phyloP scores from a whole-genome alignment of 2,797 vertebrate species.

The Poecilia gillii region DNA sequence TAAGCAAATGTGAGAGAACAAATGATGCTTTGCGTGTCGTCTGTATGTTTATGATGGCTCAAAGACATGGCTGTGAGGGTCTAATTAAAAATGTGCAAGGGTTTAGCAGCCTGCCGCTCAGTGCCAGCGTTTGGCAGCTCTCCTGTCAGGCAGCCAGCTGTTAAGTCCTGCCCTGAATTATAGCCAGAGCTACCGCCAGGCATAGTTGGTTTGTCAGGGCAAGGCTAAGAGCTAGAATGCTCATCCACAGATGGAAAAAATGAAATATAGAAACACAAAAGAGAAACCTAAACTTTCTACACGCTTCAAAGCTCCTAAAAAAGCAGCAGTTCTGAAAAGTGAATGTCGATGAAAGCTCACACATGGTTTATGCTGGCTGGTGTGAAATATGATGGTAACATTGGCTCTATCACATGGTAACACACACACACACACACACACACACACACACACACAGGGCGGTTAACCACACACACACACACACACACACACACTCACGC shows the following conservation, averaged over 20 bases:
- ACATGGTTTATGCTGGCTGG: neutral
- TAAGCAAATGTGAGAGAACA: constrained; percentile 83
- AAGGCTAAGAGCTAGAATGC: constrained; percentile 67
- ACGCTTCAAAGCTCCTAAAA: constrained; percentile 48
- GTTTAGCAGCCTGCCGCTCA: constrained; percentile 94
- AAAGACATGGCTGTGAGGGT: constrained; percentile 99
- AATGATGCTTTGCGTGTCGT: constrained; percentile 92
- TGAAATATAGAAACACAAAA: constrained; percentile 2
- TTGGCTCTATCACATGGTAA: neutral
- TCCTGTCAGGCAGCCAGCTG: constrained; percentile 95
- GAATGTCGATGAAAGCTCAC: constrained; percentile 13
- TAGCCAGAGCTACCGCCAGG: constrained; percentile 87
- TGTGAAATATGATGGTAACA: neutral
- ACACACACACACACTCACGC: neutral
- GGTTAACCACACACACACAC: neutral
- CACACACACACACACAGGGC: neutral
- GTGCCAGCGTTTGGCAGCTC: constrained; percentile 97
- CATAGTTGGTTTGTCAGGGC: constrained; percentile 88
- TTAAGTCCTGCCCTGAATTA: constrained; percentile 96
- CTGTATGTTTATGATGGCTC: constrained; percentile 97
- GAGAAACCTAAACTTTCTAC: constrained; percentile 28
- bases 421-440: neutral
- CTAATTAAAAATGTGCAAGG: constrained; percentile 99
- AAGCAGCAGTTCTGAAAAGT: constrained; percentile 8
- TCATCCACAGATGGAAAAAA: constrained; percentile 51